Conservation (phyloP, 2,888 invertebrate genomes). For the Ophion slaviceki region DNA sequence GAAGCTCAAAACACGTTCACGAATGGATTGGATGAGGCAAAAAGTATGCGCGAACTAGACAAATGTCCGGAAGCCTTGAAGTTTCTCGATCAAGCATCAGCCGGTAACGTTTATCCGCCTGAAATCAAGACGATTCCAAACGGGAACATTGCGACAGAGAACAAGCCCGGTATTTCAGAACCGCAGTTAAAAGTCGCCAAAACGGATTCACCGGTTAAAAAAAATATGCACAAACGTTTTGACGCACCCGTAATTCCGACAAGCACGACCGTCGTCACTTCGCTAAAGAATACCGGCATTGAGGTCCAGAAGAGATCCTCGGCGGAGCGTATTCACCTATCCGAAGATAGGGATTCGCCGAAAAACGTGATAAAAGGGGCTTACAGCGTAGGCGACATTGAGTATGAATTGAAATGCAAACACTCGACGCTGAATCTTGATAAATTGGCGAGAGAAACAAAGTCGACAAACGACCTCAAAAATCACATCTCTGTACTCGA, state of each 20-base stretch:
- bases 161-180: neutral
- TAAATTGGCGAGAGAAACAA: conserved; percentile 3
- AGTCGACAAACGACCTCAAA: conserved; percentile 21
- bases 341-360: neutral
- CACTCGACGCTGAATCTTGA: neutral
- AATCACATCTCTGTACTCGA: neutral
- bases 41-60: neutral
- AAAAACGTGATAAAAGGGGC: conserved; percentile 23
- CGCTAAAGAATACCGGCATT: neutral
- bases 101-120: neutral
- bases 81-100: neutral
- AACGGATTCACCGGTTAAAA: neutral
- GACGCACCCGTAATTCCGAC: conserved; percentile 3
- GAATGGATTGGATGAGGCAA: neutral
- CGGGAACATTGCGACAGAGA: no score
- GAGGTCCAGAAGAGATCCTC: neutral
- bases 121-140: neutral
- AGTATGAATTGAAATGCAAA: neutral
- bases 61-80: neutral
- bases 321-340: neutral
- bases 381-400: conserved; percentile 20
- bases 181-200: neutral
- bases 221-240: conserved; percentile 2
- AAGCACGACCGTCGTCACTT: neutral
- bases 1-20: neutral